phyloP scores from a whole-genome alignment of 2,888 invertebrate species.

The Hydroisotoma schaefferi region DNA sequence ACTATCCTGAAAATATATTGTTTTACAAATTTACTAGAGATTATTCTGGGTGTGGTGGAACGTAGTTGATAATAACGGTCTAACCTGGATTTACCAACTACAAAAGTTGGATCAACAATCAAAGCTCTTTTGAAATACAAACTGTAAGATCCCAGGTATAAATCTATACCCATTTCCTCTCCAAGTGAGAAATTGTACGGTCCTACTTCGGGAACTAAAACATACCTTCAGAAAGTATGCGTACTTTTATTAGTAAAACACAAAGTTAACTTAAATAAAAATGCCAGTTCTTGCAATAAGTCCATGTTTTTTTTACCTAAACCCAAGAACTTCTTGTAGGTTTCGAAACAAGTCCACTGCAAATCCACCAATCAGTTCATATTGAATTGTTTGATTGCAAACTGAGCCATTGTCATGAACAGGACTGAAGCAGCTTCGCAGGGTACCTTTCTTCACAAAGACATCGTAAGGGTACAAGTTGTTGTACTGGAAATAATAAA shows the following conservation, averaged over 20 bases:
- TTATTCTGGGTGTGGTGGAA: background rate
- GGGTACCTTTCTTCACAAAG: background rate
- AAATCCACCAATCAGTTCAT: constrained; percentile 27
- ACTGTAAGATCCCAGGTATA: constrained; percentile 28
- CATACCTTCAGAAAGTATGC: constrained; percentile 14
- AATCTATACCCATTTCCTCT: constrained; percentile 11
- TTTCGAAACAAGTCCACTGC: constrained; percentile 30
- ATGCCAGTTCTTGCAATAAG: background rate
- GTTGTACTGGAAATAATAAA: constrained; percentile 17
- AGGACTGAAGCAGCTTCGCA: background rate
- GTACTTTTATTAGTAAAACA: background rate
- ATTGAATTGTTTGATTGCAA: constrained; percentile 1
- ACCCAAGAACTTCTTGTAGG: constrained; percentile 22
- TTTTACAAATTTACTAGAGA: background rate
- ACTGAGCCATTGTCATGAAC: too few relatives aligned
- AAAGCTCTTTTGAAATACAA: constrained; percentile 9
- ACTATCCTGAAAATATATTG: constrained; percentile 21
- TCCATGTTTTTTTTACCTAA: constrained; percentile 23
- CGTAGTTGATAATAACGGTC: background rate
- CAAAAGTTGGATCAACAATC: constrained; percentile 23
- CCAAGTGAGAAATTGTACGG: constrained; percentile 10
- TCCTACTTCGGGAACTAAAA: constrained; percentile 12
- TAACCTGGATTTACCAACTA: constrained; percentile 24
- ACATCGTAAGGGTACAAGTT: constrained; percentile 28
- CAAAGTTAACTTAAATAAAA: background rate